These are phyloP conservation scores for Dendrolimus pini DNA, from an alignment of 2,888 invertebrate genomes.

Conservation along the genomic window DNA sequence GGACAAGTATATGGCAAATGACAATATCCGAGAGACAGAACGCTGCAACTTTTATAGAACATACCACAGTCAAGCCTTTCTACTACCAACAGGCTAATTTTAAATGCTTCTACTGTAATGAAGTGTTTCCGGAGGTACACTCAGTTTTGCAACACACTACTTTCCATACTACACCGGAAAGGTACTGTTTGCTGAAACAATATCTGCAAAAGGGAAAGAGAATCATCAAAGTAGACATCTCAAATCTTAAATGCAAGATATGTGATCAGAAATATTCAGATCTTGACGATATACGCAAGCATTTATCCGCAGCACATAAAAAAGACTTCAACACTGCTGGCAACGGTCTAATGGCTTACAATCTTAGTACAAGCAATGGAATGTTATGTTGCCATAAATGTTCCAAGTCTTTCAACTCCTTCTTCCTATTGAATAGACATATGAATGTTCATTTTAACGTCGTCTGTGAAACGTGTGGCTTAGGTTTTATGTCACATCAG, in stretches of 20 bases:
- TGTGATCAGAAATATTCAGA: slow-evolving; percentile 57
- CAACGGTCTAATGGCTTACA: slow-evolving; percentile 60
- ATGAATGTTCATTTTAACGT: slow-evolving; percentile 67
- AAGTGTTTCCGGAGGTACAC: slow-evolving; percentile 57
- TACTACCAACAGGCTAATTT: slow-evolving; percentile 66
- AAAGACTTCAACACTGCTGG: slow-evolving; percentile 63
- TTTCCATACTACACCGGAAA: slow-evolving; percentile 43
- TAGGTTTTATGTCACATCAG: slow-evolving; percentile 64
- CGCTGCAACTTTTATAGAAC: slow-evolving; percentile 59
- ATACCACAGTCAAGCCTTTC: slow-evolving; percentile 57
- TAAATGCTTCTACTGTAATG: slow-evolving; percentile 64
- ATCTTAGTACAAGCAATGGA: slow-evolving; percentile 45
- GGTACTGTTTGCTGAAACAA: slow-evolving; percentile 45
- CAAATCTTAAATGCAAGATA: slow-evolving; percentile 51
- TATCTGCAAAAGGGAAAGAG: slow-evolving; percentile 59
- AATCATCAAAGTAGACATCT: slow-evolving; percentile 65
- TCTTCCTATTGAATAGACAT: slow-evolving; percentile 58
- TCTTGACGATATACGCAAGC: slow-evolving; percentile 52
- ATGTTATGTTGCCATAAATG: slow-evolving; percentile 56
- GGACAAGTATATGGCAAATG: slow-evolving; percentile 68
- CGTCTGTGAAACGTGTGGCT: slow-evolving; percentile 63
- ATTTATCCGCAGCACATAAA: slow-evolving; percentile 43
- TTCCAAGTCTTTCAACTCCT: slow-evolving; percentile 54
- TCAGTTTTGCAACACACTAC: slow-evolving; percentile 47
- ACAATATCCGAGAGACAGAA: slow-evolving; percentile 62